phyloP scores from a whole-genome alignment of 2,888 invertebrate genomes.

The Drosophila picticornis region DNA sequence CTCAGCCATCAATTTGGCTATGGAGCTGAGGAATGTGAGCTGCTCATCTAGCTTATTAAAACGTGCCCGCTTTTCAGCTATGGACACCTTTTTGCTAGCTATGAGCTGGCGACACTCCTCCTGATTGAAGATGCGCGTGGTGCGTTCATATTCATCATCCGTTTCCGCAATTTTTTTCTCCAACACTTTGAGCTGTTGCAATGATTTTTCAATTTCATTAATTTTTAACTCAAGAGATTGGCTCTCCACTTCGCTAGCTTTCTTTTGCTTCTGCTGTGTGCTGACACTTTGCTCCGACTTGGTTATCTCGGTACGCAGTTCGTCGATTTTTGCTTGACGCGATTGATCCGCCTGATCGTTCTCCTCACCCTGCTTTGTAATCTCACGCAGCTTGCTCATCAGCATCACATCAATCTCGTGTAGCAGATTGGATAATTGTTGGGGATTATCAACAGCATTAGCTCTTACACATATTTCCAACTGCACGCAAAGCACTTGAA shows the following conservation, averaged over 20 bases:
- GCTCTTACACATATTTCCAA: slow-evolving; percentile 66
- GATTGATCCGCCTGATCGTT: slow-evolving; percentile 83
- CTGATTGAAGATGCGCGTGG: slow-evolving; percentile 68
- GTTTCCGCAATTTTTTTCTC: slow-evolving; percentile 85
- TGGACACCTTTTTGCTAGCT: slow-evolving; percentile 87
- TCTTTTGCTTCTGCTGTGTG: slow-evolving; percentile 86
- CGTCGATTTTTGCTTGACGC: slow-evolving; percentile 87
- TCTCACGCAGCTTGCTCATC: slow-evolving; percentile 73
- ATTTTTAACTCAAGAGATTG: slow-evolving; percentile 87
- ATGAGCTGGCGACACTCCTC: slow-evolving; percentile 86
- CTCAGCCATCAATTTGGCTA: slow-evolving; percentile 82
- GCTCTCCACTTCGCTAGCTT: slow-evolving; percentile 87
- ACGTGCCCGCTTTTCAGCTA: slow-evolving; percentile 87
- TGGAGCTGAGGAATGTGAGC: slow-evolving; percentile 83
- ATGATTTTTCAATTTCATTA: slow-evolving; percentile 87
- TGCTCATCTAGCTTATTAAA: slow-evolving; percentile 87
- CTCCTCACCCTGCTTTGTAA: slow-evolving; percentile 64
- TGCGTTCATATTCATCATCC: slow-evolving; percentile 72
- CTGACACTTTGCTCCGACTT: slow-evolving; percentile 89
- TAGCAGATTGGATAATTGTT: slow-evolving; percentile 82
- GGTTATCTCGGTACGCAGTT: slow-evolving; percentile 86
- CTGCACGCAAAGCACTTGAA: slow-evolving; percentile 70
- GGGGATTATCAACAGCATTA: slow-evolving; percentile 57
- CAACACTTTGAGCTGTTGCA: slow-evolving; percentile 85
- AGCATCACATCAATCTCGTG: slow-evolving; percentile 73